These are phyloP conservation scores for Druceiella hillmani DNA, from an alignment of 2,888 invertebrate species.

Conservation along the genomic window DNA sequence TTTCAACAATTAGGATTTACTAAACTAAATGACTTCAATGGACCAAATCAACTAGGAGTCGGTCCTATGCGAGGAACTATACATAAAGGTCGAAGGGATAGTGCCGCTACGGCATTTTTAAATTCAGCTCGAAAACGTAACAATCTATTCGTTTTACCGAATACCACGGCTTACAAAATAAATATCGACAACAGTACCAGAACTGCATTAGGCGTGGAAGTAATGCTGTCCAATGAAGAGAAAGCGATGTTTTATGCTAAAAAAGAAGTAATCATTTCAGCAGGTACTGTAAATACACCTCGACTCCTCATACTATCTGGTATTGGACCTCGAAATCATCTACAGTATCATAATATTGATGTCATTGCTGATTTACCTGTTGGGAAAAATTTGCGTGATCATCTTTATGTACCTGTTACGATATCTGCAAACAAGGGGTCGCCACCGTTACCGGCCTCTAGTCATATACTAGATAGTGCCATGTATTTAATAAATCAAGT, in stretches of 20 bases:
- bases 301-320: slow-evolving; percentile 1
- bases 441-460: background rate
- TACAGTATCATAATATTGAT: background rate
- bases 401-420: background rate
- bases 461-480: no score
- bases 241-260: no score
- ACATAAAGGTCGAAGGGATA: slow-evolving; percentile 32
- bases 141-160: background rate
- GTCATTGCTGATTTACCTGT: slow-evolving; percentile 7
- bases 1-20: slow-evolving; percentile 31
- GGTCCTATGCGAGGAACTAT: slow-evolving; percentile 33
- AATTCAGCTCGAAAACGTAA: background rate
- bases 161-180: background rate
- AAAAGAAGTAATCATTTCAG: no score
- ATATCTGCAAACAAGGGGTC: background rate
- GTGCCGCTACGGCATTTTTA: slow-evolving; percentile 31
- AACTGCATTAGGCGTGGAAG: no score
- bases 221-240: no score
- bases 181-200: no score
- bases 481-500: no score
- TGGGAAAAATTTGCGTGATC: slow-evolving; percentile 10
- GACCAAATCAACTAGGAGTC: slow-evolving; percentile 33
- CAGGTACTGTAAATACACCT: no score
- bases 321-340: background rate
- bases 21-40: slow-evolving; percentile 21